A percentile compares a stretch with the other conserved stretches of the same genome.
These are phyloP conservation scores for Elaphurus davidianus DNA, from an alignment of 2,113 vertebrate genomes.

Conservation along the genomic window DNA sequence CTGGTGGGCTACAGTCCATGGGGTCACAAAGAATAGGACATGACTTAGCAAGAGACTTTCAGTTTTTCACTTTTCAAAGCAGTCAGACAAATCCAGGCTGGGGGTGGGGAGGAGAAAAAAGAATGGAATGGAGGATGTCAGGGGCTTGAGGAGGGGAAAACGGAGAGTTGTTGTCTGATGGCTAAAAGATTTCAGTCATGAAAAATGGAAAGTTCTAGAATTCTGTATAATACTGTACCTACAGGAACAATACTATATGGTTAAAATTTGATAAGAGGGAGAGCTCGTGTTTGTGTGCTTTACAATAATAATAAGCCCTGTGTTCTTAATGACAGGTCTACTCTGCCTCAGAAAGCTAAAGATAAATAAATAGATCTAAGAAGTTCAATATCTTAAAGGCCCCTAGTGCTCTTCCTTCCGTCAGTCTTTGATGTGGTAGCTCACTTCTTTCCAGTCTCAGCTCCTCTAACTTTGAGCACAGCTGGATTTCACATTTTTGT, in stretches of 20 bases:
- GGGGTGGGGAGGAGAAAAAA: not conserved
- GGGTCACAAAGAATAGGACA: not conserved
- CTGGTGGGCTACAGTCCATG: not conserved
- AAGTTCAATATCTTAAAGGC: not conserved
- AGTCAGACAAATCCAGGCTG: fast-evolving
- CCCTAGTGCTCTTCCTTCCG: not conserved
- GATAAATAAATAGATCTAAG: not conserved
- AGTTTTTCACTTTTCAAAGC: not conserved
- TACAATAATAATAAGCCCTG: not conserved
- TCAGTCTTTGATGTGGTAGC: not conserved
- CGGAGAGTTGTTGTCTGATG: not conserved
- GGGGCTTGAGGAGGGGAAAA: not conserved
- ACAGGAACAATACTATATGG: not conserved
- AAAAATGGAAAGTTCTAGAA: not conserved
- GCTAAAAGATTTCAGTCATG: not conserved
- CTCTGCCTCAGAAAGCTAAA: not conserved
- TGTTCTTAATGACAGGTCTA: not conserved
- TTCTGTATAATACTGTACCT: not conserved
- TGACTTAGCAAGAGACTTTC: not conserved
- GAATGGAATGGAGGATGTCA: not conserved
- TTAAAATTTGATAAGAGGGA: not conserved
- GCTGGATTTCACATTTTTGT: not conserved
- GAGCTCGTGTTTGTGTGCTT: not conserved
- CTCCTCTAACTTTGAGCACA: not conserved
- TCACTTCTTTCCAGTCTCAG: not conserved